Base-by-base conservation (phyloP, 2,113 vertebrate species). In the Rhabdornis inornatus region DNA sequence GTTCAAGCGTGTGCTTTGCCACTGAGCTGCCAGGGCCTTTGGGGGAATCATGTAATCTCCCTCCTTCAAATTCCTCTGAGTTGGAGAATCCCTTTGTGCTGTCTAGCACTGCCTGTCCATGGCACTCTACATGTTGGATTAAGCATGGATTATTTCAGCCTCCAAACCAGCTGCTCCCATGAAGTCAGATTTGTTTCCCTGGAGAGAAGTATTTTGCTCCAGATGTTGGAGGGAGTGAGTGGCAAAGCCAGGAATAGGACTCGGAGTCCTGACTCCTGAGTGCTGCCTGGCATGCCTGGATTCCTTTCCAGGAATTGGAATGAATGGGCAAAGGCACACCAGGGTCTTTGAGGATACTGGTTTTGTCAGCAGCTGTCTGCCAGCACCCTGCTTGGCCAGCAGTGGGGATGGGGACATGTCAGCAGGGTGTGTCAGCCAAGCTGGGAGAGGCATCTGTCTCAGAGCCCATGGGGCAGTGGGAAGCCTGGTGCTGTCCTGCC, bases 131-230 rank as follows among this genome's bases (percentile, higher is more conserved):
- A 3, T 27, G 42, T 90, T 93, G 95, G 76, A 77, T 95, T 96
- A 93, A 90, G 79, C 25, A 6, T 50, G 88, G 86, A 90, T 94
- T 95, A 89, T 78, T 57, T 95, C 63, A 77, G 45, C 35, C 16
- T 95, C 66, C 63, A 60, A 87, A 65, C 65, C 91, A 95, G 89
- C 93, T 94, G 89, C 82, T 94, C 37, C 87, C 68, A 82, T 69
- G 59, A 90, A 96, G 84, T 66, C 75, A 76, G 74, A 12, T 91
- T 72, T 80, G 70, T 79, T 89, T 92, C 91, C 84, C 82, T 49
- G 30, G 78, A 35, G 89, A 78, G 84, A 75, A 74, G 33, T 42
- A 42, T 25, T 52, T 69, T 74, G 84, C 30, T 83, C 87, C 85
- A 88, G 71, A 65, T 94, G 85, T 88, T 80, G 50, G 53, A 79